phyloP scores from a whole-genome alignment of 1,140 invertebrate genomes.

The Scaptomyza graminum region DNA sequence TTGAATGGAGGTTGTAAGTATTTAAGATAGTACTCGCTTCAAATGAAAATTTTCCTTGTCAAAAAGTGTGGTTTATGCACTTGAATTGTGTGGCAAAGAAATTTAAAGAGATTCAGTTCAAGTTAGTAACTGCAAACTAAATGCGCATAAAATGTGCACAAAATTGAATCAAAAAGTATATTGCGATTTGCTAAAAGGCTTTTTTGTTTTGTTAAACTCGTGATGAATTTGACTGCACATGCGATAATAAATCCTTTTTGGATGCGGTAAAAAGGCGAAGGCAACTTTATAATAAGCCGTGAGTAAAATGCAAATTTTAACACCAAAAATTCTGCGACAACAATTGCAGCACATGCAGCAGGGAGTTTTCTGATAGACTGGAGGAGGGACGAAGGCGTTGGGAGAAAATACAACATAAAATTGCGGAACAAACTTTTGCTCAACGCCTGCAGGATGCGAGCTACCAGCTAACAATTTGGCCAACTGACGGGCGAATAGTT shows the following conservation, averaged over 20 bases:
- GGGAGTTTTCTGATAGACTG: too few species aligned
- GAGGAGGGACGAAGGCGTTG: background rate
- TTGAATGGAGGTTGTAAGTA: constrained; percentile 12
- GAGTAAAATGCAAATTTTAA: constrained; percentile 56
- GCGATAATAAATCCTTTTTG: background rate
- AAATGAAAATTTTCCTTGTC: background rate
- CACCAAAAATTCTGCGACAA: constrained; percentile 47
- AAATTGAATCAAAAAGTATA: constrained; percentile 14
- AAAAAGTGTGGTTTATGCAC: background rate
- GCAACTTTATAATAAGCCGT: constrained; percentile 44
- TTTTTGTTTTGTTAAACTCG: constrained; percentile 26
- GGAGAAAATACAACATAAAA: constrained; percentile 34
- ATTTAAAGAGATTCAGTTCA: too few species aligned
- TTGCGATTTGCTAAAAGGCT: constrained; percentile 28
- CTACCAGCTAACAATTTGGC: constrained; percentile 36
- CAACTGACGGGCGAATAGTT: constrained; percentile 26
- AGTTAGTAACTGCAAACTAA: constrained; percentile 14
- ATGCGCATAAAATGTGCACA: constrained; percentile 7
- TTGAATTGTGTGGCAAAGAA: too few species aligned
- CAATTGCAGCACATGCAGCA: constrained; percentile 39
- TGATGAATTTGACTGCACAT: constrained; percentile 5
- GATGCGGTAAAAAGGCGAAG: background rate
- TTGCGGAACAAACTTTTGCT: constrained; percentile 46
- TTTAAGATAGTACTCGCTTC: constrained; percentile 7
- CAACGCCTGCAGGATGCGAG: constrained; percentile 41